Percentiles rank a stretch among this genome's conserved stretches.
phyloP scores from a whole-genome alignment of 2,888 invertebrate species.

The Lutraria lutraria region DNA sequence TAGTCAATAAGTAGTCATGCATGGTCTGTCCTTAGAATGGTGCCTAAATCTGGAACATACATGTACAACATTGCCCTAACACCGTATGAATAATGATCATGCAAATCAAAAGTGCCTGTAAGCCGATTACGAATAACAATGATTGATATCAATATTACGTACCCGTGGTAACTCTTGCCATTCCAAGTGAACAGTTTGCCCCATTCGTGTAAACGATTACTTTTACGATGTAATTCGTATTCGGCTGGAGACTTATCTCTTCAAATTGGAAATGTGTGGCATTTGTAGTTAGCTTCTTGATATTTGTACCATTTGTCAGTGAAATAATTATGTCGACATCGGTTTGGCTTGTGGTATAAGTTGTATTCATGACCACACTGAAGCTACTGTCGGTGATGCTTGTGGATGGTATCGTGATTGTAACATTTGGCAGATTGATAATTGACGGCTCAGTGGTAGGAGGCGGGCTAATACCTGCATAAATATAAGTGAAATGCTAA shows the following conservation, averaged over 20 bases:
- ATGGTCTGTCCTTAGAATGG: too few species aligned
- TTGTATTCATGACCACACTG: neutral
- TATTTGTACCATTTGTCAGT: neutral
- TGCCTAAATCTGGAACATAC: too few species aligned
- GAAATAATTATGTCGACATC: neutral
- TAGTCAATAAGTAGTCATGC: too few species aligned
- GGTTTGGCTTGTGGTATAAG: neutral
- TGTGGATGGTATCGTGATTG: neutral
- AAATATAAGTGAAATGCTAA: too few species aligned
- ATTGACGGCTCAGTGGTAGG: neutral
- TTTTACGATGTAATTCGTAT: neutral
- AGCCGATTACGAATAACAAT: too few species aligned
- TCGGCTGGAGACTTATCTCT: neutral
- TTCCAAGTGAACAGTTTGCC: neutral
- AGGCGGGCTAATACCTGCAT: neutral
- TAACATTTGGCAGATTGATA: neutral
- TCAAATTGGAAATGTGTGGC: neutral
- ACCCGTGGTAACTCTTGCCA: neutral
- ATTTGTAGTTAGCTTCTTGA: neutral
- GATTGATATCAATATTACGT: neutral
- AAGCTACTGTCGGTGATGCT: neutral
- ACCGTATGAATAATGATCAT: too few species aligned
- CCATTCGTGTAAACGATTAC: neutral
- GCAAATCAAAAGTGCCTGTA: too few species aligned
- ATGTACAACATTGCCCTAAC: too few species aligned